phyloP scores from a whole-genome alignment of 2,888 invertebrate genomes.

The Gisinianus flammeolus region DNA sequence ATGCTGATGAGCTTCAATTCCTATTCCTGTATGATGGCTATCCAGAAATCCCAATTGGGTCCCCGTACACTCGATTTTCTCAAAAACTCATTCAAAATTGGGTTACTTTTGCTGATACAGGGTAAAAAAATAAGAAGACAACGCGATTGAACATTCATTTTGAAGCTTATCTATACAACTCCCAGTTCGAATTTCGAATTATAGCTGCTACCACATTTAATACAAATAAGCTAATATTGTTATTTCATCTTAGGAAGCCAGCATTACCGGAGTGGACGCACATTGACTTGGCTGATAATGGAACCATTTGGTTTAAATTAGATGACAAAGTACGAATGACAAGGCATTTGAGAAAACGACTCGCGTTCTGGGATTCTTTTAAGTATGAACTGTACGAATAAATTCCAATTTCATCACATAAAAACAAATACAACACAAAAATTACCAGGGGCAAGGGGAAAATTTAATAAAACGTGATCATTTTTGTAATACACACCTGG shows the following conservation, averaged over 20 bases:
- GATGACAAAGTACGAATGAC: slow-evolving; percentile 25
- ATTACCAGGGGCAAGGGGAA: too few relatives aligned
- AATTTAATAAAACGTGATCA: too few relatives aligned
- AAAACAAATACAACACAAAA: too few relatives aligned
- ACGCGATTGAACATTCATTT: too few relatives aligned
- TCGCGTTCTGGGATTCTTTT: slow-evolving; percentile 22
- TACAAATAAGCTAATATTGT: background rate
- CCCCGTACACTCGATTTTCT: slow-evolving; percentile 10
- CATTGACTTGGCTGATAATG: slow-evolving; percentile 17
- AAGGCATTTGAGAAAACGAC: background rate
- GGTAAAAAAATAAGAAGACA: too few relatives aligned
- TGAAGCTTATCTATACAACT: too few relatives aligned
- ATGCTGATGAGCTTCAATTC: slow-evolving; percentile 39
- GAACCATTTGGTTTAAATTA: slow-evolving; percentile 28
- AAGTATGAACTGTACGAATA: slow-evolving; percentile 7
- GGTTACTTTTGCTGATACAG: slow-evolving; percentile 23
- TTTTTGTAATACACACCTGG: too few relatives aligned
- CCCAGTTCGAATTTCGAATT: background rate
- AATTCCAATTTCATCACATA: too few relatives aligned
- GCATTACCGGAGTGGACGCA: slow-evolving; percentile 2
- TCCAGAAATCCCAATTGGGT: slow-evolving; percentile 38
- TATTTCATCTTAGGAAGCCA: slow-evolving; percentile 7
- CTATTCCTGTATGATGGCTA: slow-evolving; percentile 35
- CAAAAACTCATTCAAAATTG: slow-evolving; percentile 31
- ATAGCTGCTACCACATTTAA: background rate